Percentiles rank a stretch among this genome's conserved stretches.
Evolutionary conservation across 1,140 invertebrate species (phyloP).

Genomic region (Drosophila bocqueti): DNA sequence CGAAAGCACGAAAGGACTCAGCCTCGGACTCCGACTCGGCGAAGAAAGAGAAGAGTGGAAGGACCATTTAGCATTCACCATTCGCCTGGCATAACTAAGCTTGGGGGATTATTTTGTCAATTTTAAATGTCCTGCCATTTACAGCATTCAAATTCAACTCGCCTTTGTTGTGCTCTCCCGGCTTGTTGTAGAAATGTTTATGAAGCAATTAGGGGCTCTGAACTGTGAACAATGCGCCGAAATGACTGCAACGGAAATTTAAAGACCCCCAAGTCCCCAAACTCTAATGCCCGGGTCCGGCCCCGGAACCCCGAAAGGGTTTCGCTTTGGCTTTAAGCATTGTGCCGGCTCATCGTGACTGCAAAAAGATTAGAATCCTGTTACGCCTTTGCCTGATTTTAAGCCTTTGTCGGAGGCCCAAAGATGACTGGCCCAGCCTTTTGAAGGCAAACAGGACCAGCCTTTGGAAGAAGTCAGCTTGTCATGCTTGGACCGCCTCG

Average conservation of each 20-base stretch:
- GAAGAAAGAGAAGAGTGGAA: slow-evolving; percentile 10
- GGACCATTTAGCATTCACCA: slow-evolving; percentile 51
- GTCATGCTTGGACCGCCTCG: slow-evolving; percentile 39
- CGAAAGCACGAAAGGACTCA: slow-evolving; percentile 8
- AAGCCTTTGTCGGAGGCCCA: slow-evolving; percentile 42
- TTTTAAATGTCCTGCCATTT: slow-evolving; percentile 83
- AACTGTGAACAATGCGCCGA: slow-evolving; percentile 77
- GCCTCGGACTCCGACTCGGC: background rate
- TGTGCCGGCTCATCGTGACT: slow-evolving; percentile 74
- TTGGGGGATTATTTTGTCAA: slow-evolving; percentile 80
- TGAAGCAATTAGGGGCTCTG: slow-evolving; percentile 78
- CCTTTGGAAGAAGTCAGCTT: slow-evolving; percentile 49
- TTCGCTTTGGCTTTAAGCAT: slow-evolving; percentile 62
- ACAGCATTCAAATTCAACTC: slow-evolving; percentile 77
- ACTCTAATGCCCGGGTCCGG: slow-evolving; percentile 2
- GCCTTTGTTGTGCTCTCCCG: slow-evolving; percentile 58
- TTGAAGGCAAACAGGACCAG: slow-evolving; percentile 7
- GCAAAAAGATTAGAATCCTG: slow-evolving; percentile 78
- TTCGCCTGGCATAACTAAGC: slow-evolving; percentile 75
- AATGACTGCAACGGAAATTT: slow-evolving; percentile 78
- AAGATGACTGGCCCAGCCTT: slow-evolving; percentile 49
- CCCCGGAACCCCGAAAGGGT: slow-evolving; percentile 46
- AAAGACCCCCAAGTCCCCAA: slow-evolving; percentile 42
- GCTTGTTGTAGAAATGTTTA: slow-evolving; percentile 78
- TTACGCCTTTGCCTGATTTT: slow-evolving; percentile 75